phyloP scores from a whole-genome alignment of 1,140 invertebrate genomes.

The Calephelis virginiensis region DNA sequence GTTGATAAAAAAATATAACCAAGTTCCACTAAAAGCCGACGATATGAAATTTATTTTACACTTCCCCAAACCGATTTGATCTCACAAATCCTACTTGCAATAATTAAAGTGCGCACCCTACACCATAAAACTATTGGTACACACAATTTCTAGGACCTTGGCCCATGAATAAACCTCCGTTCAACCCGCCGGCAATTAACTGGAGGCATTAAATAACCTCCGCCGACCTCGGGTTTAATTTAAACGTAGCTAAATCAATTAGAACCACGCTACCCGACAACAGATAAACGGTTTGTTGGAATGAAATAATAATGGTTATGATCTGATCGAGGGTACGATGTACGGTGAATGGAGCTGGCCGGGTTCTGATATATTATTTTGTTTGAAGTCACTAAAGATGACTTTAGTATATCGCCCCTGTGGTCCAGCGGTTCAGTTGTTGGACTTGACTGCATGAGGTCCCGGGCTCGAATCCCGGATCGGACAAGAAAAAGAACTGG shows the following conservation, averaged over 20 bases:
- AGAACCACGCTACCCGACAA: slow-evolving; percentile 26
- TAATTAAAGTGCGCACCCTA: slow-evolving; percentile 11
- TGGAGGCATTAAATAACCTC: slow-evolving; percentile 44
- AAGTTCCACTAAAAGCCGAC: too few relatives aligned
- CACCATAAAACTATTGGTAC: slow-evolving; percentile 14
- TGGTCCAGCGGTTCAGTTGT: too few relatives aligned
- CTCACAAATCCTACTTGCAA: neutral
- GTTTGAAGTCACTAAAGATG: too few relatives aligned
- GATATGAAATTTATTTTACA: too few relatives aligned
- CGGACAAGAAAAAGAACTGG: too few relatives aligned
- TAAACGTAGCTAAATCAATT: slow-evolving; percentile 46
- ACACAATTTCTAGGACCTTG: slow-evolving; percentile 22
- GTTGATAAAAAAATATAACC: too few relatives aligned
- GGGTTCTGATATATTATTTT: slow-evolving; percentile 15
- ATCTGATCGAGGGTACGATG: neutral
- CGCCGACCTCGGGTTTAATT: slow-evolving; percentile 48
- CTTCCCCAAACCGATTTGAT: too few relatives aligned
- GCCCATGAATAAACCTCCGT: slow-evolving; percentile 16
- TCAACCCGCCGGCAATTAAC: slow-evolving; percentile 36
- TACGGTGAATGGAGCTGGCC: neutral
- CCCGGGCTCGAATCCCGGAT: too few relatives aligned
- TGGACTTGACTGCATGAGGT: too few relatives aligned
- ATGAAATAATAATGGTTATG: slow-evolving; percentile 10
- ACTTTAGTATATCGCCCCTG: too few relatives aligned
- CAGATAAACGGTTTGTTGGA: slow-evolving; percentile 9